A percentile compares a stretch with the other conserved stretches of the same genome.
Evolutionary conservation across 2,888 invertebrate species (phyloP).

Genomic region (Piscicola geometra): DNA sequence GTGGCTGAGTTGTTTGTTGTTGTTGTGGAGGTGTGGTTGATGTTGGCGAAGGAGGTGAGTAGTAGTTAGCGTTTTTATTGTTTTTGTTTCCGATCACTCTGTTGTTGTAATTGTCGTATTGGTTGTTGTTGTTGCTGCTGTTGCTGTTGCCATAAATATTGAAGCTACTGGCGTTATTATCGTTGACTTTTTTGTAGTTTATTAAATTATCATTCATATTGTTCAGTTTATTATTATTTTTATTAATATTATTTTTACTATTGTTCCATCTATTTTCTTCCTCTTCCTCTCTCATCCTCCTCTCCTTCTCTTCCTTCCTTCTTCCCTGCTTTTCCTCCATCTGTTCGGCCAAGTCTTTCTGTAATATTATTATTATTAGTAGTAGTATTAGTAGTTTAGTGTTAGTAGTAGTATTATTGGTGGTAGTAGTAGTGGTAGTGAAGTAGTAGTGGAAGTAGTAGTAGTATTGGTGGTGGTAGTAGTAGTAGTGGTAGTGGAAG

Average conservation of each 20-base stretch:
- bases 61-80: neutral
- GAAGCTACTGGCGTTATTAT: neutral
- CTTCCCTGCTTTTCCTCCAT: slow-evolving; percentile 15
- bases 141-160: too few species aligned
- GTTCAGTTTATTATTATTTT: neutral
- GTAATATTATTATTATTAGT: too few species aligned
- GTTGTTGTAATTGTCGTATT: slow-evolving; percentile 9
- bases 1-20: too few species aligned
- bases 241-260: neutral
- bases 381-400: neutral
- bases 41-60: neutral
- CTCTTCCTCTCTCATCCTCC: neutral
- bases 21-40: neutral
- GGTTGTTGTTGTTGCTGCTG: neutral
- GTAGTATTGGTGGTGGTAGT: too few species aligned
- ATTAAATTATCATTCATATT: neutral
- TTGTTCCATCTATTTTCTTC: neutral
- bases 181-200: neutral
- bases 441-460: too few species aligned
- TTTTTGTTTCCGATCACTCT: neutral
- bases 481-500: too few species aligned
- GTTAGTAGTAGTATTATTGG: neutral
- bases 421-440: too few species aligned
- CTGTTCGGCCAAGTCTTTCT: neutral
- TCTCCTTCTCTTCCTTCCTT: neutral